Conservation (phyloP, 2,888 invertebrate genomes). For the Lordiphosa andalusiaca region DNA sequence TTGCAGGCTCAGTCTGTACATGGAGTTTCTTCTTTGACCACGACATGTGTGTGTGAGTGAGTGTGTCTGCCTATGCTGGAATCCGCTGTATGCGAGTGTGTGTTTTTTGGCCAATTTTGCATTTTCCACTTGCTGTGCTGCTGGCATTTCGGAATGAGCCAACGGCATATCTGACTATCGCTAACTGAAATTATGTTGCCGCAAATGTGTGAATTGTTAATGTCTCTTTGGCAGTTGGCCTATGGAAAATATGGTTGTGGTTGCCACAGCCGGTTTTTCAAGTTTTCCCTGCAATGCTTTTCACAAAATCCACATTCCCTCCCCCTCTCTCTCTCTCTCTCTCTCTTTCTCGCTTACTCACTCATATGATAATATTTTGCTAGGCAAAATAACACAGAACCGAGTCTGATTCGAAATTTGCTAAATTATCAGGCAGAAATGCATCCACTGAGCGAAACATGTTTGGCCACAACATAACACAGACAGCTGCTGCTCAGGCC, state of each 20-base stretch:
- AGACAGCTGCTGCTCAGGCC: slow-evolving; percentile 55
- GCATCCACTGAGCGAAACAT: slow-evolving; percentile 46
- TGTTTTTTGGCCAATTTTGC: slow-evolving; percentile 44
- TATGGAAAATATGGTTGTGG: slow-evolving; percentile 15
- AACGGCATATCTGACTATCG: slow-evolving; percentile 25
- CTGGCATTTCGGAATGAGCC: slow-evolving; percentile 40
- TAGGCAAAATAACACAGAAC: slow-evolving; percentile 17
- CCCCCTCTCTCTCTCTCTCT: neutral
- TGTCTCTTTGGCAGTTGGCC: slow-evolving; percentile 59
- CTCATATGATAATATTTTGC: slow-evolving; percentile 61
- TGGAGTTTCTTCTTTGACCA: slow-evolving; percentile 21
- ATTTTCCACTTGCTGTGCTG: slow-evolving; percentile 31
- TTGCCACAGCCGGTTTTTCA: slow-evolving; percentile 62
- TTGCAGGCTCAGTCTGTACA: slow-evolving; percentile 9
- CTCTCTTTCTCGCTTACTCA: too few species aligned
- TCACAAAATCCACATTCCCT: slow-evolving; percentile 55
- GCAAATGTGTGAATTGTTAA: slow-evolving; percentile 73
- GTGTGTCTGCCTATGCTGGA: slow-evolving; percentile 3
- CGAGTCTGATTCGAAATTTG: slow-evolving; percentile 29
- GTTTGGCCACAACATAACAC: slow-evolving; percentile 54
- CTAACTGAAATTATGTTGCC: slow-evolving; percentile 61
- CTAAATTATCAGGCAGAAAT: slow-evolving; percentile 38
- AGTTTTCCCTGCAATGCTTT: slow-evolving; percentile 68
- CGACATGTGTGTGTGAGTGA: slow-evolving; percentile 28
- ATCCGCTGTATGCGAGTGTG: slow-evolving; percentile 17